Evolutionary conservation across 2,797 vertebrate genomes (phyloP).

Genomic region (Rhinophrynus dorsalis): DNA sequence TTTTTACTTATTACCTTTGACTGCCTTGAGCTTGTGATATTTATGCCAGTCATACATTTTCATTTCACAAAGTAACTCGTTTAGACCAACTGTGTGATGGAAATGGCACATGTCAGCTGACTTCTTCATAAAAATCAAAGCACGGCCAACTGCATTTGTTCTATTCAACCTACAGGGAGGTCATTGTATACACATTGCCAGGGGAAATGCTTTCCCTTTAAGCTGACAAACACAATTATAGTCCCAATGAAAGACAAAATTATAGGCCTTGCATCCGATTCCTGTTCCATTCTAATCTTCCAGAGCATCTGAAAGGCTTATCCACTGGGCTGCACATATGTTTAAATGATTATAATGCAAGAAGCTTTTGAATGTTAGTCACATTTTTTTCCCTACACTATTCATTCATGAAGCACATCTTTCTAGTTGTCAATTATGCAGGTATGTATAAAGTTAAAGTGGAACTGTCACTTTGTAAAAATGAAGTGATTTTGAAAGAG

Average conservation of each 20-base stretch:
- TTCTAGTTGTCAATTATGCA: no score
- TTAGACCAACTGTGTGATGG: slow-evolving; percentile 47
- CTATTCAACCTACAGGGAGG: slow-evolving; percentile 35
- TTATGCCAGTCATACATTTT: slow-evolving; percentile 61
- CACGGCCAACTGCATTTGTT: slow-evolving; percentile 34
- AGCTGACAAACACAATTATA: slow-evolving; percentile 46
- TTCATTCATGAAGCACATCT: not conserved
- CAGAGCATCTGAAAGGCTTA: slow-evolving; percentile 9
- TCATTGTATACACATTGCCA: slow-evolving; percentile 27
- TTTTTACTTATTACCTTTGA: slow-evolving; percentile 58
- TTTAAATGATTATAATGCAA: slow-evolving; percentile 6
- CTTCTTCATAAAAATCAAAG: slow-evolving; percentile 31
- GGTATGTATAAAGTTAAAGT: no score
- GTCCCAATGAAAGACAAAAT: slow-evolving; percentile 23
- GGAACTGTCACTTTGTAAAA: no score
- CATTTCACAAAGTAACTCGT: slow-evolving; percentile 59
- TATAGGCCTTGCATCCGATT: slow-evolving; percentile 20
- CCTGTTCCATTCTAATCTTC: not conserved
- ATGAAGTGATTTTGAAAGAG: no score
- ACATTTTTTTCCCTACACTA: not conserved
- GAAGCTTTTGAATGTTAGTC: not conserved
- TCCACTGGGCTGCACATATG: slow-evolving; percentile 15
- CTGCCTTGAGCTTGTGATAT: slow-evolving; percentile 56
- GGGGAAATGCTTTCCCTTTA: slow-evolving; percentile 36
- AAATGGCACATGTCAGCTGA: slow-evolving; percentile 45